These are phyloP conservation scores for Oscheius sp. DNA, from an alignment of 2,888 invertebrate species.

Conservation along the genomic window DNA sequence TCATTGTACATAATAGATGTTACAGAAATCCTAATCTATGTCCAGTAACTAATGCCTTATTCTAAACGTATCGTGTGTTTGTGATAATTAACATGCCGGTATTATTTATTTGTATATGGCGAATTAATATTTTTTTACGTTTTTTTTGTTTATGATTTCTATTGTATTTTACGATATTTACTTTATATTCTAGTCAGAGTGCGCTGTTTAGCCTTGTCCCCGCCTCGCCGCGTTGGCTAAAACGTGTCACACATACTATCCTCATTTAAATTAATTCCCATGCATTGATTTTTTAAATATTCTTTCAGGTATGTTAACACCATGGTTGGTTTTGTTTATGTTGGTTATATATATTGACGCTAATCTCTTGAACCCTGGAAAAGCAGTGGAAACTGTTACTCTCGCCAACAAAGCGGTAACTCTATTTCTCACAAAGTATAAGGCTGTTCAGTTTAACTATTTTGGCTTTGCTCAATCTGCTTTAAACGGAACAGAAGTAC, in stretches of 20 bases:
- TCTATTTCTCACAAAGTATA: neutral
- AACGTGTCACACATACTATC: constrained; percentile 16
- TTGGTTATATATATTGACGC: neutral
- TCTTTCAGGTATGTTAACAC: neutral
- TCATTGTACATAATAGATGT: constrained; percentile 9
- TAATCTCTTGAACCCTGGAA: constrained; percentile 17
- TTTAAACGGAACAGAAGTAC: constrained; percentile 65
- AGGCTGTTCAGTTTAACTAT: constrained; percentile 60
- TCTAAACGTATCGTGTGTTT: neutral
- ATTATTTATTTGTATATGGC: neutral
- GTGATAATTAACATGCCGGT: neutral
- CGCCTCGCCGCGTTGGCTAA: constrained; percentile 5
- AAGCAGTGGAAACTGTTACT: constrained; percentile 1
- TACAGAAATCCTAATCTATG: constrained; percentile 7
- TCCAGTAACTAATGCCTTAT: constrained; percentile 6
- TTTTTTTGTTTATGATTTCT: neutral
- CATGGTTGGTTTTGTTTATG: constrained; percentile 3
- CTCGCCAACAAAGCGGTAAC: constrained; percentile 14
- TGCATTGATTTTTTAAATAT: neutral
- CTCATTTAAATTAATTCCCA: neutral
- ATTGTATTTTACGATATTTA: neutral
- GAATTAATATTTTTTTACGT: no score
- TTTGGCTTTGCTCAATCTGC: constrained; percentile 68
- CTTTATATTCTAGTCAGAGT: neutral
- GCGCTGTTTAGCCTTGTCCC: constrained; percentile 17